A percentile compares a stretch with the other conserved stretches of the same genome.
These are phyloP conservation scores for Thumatha senex DNA, from an alignment of 2,888 invertebrate species.

Conservation along the genomic window DNA sequence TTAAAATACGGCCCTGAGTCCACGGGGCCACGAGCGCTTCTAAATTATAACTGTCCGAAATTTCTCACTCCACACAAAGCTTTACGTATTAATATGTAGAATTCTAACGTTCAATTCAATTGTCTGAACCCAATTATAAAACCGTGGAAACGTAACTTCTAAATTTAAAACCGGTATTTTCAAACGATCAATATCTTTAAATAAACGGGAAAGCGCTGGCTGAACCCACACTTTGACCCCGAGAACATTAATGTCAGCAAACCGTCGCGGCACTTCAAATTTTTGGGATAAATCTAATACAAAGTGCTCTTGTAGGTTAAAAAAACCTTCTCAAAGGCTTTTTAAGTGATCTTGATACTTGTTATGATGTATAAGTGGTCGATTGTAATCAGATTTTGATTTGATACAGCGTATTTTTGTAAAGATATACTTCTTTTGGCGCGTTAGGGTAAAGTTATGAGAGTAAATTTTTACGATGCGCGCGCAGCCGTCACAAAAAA, in stretches of 20 bases:
- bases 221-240: constrained; percentile 25
- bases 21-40: too few species aligned
- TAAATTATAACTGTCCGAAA: too few species aligned
- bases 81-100: too few species aligned
- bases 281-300: constrained; percentile 45
- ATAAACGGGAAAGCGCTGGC: neutral
- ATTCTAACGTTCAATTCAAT: neutral
- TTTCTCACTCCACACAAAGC: too few species aligned
- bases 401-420: constrained; percentile 13
- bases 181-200: neutral
- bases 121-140: neutral
- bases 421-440: too few species aligned
- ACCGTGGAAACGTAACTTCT: neutral
- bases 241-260: constrained; percentile 33
- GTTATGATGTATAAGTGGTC: constrained; percentile 33
- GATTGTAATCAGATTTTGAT: constrained; percentile 36
- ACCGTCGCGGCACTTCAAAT: constrained; percentile 30
- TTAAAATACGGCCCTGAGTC: too few species aligned
- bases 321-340: constrained; percentile 32
- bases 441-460: too few species aligned
- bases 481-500: too few species aligned
- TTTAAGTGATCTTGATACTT: constrained; percentile 23
- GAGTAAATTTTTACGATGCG: too few species aligned
- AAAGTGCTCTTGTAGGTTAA: constrained; percentile 31
- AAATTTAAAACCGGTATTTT: neutral